Conservation (phyloP, 1,140 invertebrate genomes). For the Mya arenaria region DNA sequence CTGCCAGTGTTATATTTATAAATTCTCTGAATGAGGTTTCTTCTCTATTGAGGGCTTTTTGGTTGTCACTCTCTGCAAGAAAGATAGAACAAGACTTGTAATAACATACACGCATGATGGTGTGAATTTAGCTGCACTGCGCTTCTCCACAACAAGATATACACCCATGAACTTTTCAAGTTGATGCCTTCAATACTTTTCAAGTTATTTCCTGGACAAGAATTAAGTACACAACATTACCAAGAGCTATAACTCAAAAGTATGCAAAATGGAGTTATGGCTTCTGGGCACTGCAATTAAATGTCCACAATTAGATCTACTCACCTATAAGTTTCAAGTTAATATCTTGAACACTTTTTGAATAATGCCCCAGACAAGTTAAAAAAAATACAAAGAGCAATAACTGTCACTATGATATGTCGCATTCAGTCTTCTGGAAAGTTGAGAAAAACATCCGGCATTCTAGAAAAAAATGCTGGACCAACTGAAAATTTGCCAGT, state of each 20-base stretch:
- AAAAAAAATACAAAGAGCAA: slow-evolving; percentile 3
- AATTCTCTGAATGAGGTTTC: slow-evolving; percentile 14
- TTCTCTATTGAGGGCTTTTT: slow-evolving; percentile 14
- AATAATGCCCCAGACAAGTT: slow-evolving; percentile 10
- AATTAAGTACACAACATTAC: slow-evolving; percentile 13
- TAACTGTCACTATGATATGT: background rate
- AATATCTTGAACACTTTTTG: slow-evolving; percentile 15
- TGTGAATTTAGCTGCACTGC: slow-evolving; percentile 13
- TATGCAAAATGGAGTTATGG: slow-evolving; percentile 14
- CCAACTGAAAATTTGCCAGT: background rate
- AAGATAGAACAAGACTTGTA: slow-evolving; percentile 11
- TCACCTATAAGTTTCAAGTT: slow-evolving; percentile 11
- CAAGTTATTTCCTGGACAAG: slow-evolving; percentile 8
- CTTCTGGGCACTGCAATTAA: slow-evolving; percentile 10
- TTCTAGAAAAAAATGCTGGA: background rate
- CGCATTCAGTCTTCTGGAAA: background rate
- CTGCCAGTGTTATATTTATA: slow-evolving; percentile 11
- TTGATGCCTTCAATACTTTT: slow-evolving; percentile 14
- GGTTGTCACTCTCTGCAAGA: slow-evolving; percentile 12
- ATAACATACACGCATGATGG: slow-evolving; percentile 14
- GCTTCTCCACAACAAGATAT: slow-evolving; percentile 5
- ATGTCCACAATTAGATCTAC: slow-evolving; percentile 14
- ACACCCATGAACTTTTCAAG: slow-evolving; percentile 11
- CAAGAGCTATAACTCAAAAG: slow-evolving; percentile 9
- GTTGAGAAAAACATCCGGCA: background rate